These are phyloP conservation scores for Brachionus calyciflorus DNA, from an alignment of 1,140 invertebrate genomes.

Conservation along the genomic window DNA sequence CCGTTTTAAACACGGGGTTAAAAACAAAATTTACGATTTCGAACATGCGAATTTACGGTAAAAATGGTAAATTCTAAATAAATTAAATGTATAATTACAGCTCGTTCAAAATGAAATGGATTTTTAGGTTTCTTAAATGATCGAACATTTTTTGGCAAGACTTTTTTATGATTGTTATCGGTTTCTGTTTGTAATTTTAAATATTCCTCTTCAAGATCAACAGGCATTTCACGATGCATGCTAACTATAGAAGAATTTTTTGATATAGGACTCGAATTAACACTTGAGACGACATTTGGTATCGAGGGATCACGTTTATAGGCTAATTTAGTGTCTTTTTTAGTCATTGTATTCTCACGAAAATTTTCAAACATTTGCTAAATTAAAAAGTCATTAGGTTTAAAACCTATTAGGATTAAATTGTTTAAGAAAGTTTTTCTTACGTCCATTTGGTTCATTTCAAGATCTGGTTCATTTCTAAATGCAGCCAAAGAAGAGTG, in stretches of 20 bases:
- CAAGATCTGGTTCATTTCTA: neutral
- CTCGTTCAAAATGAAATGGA: constrained; percentile 22
- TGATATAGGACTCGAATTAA: neutral
- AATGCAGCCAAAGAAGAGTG: neutral
- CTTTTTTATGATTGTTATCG: neutral
- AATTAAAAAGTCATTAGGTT: neutral
- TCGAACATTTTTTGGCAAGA: no score
- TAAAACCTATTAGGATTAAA: neutral
- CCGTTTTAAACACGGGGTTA: no score
- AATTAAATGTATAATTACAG: no score
- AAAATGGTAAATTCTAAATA: no score
- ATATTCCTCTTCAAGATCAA: constrained; percentile 37
- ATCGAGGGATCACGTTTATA: constrained; percentile 1
- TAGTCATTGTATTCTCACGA: neutral
- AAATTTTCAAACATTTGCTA: constrained; percentile 15
- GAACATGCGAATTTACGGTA: no score
- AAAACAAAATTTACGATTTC: no score
- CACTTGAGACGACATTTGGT: neutral
- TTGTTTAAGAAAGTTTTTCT: neutral
- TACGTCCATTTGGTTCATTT: constrained; percentile 38
- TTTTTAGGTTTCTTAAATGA: constrained; percentile 25
- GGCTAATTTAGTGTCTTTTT: neutral
- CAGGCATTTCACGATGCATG: neutral
- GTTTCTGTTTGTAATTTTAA: neutral
- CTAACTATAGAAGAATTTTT: neutral